phyloP scores from a whole-genome alignment of 1,140 invertebrate genomes.

The Eulimnadia texana region DNA sequence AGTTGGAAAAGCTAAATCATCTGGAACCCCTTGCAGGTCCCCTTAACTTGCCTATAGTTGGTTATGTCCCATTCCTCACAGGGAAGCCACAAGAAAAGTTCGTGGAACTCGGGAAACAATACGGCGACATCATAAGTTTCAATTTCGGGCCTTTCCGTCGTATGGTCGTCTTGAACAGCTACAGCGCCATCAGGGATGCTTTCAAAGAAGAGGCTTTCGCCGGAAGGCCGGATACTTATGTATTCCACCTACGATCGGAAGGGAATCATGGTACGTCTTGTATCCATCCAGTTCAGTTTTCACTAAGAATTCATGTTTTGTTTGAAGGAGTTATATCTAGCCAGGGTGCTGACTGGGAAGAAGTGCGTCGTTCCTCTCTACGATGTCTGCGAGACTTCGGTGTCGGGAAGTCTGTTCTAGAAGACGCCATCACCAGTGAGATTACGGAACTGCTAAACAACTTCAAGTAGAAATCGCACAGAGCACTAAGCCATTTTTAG shows the following conservation, averaged over 20 bases:
- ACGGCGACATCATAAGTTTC: slow-evolving; percentile 13
- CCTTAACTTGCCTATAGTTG: slow-evolving; percentile 1
- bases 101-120: slow-evolving; percentile 13
- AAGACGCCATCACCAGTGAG: background rate
- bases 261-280: background rate
- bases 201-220: slow-evolving; percentile 17
- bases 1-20: background rate
- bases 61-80: background rate
- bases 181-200: slow-evolving; percentile 10
- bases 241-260: background rate
- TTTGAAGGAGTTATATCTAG: background rate
- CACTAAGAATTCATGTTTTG: background rate
- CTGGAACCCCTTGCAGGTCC: background rate
- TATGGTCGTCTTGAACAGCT: slow-evolving; percentile 10
- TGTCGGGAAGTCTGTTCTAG: background rate
- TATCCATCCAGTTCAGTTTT: background rate
- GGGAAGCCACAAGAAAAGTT: background rate
- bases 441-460: background rate
- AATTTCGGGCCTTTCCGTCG: slow-evolving; percentile 9
- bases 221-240: slow-evolving; percentile 1
- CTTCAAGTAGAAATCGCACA: background rate
- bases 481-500: background rate
- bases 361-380: background rate
- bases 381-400: background rate
- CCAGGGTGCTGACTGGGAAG: background rate